Evolutionary conservation across 2,888 invertebrate genomes (phyloP).

Genomic region (Choristoneura rosaceana): DNA sequence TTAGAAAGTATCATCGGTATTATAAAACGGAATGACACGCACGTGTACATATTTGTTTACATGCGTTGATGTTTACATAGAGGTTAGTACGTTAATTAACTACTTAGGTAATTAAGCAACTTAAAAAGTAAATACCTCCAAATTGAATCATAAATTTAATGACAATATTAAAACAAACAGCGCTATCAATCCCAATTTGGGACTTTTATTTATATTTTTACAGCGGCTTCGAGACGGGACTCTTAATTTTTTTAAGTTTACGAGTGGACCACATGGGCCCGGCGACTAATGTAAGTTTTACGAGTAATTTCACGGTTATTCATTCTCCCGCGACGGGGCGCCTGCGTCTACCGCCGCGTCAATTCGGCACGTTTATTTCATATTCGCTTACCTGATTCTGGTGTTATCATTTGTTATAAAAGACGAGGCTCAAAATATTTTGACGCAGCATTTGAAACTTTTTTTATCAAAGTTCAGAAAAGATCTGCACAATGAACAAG

Average conservation of each 20-base stretch:
- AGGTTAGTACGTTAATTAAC: slow-evolving; percentile 9
- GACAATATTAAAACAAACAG: slow-evolving; percentile 40
- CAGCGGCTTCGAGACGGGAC: slow-evolving; percentile 31
- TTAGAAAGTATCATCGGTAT: neutral
- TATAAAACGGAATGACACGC: neutral
- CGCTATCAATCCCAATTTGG: slow-evolving; percentile 40
- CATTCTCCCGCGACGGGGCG: slow-evolving; percentile 40
- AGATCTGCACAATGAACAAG: too few relatives aligned
- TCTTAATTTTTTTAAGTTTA: slow-evolving; percentile 41
- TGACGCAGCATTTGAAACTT: neutral
- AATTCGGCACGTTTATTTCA: slow-evolving; percentile 36
- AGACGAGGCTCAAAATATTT: slow-evolving; percentile 14
- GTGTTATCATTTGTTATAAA: slow-evolving; percentile 14
- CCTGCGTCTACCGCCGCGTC: slow-evolving; percentile 25
- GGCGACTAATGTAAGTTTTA: slow-evolving; percentile 40
- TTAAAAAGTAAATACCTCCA: slow-evolving; percentile 24
- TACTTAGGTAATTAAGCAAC: slow-evolving; percentile 27
- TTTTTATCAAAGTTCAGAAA: neutral
- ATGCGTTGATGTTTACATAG: slow-evolving; percentile 1
- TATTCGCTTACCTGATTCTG: slow-evolving; percentile 36
- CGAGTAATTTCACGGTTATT: slow-evolving; percentile 43
- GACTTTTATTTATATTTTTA: slow-evolving; percentile 36
- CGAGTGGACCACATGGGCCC: slow-evolving; percentile 39
- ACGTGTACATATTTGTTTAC: neutral
- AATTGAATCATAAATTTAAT: slow-evolving; percentile 37